Evolutionary conservation across 2,113 vertebrate species (phyloP).

Genomic region (Haemorhous mexicanus): DNA sequence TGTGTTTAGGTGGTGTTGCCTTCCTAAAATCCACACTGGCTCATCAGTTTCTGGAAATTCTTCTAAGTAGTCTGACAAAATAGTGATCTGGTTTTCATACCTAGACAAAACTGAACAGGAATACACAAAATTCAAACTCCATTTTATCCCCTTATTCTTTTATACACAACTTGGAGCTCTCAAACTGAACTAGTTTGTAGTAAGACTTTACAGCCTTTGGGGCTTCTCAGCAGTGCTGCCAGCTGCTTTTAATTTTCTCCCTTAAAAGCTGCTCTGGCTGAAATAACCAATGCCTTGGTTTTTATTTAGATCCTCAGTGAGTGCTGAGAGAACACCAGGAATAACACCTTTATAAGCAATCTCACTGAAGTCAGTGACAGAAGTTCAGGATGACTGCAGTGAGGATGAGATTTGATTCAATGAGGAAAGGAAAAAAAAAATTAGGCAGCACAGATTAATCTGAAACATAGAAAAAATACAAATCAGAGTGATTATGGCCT

Average conservation of each 20-base stretch:
- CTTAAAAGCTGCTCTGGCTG: not conserved
- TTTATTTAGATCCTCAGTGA: not conserved
- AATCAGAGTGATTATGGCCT: not conserved
- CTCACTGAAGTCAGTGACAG: not conserved
- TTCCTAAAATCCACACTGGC: conserved; percentile 82
- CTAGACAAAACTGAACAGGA: conserved; percentile 71
- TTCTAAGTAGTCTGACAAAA: conserved; percentile 78
- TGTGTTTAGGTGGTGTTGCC: conserved; percentile 76
- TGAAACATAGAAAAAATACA: not conserved
- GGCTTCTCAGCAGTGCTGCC: not conserved
- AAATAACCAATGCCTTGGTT: not conserved
- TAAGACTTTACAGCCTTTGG: not conserved
- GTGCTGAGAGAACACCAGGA: not conserved
- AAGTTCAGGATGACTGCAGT: not conserved
- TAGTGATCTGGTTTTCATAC: conserved; percentile 75
- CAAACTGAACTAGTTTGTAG: not conserved
- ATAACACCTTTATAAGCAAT: not conserved
- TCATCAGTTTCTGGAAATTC: conserved; percentile 82
- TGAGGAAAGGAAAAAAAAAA: not conserved
- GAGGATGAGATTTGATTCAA: not conserved
- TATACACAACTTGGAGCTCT: not conserved
- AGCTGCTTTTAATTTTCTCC: not conserved
- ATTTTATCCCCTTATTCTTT: not conserved
- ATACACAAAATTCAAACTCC: conserved; percentile 4
- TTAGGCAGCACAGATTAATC: not conserved